Percentiles rank a stretch among this genome's conserved stretches.
Conservation (phyloP, 2,797 vertebrate genomes). For the Xenopus petersii region DNA sequence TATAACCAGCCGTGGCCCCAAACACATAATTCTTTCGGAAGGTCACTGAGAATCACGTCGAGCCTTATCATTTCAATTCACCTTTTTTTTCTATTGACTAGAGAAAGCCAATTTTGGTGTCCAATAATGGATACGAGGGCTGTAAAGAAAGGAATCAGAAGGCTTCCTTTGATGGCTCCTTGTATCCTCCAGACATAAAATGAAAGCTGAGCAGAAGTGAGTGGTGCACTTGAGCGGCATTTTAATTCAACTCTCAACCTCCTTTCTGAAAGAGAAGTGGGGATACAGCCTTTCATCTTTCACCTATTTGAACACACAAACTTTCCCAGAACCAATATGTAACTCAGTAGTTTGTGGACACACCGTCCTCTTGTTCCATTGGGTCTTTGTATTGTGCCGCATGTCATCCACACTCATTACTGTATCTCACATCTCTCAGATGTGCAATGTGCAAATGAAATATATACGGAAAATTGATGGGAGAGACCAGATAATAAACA, state of each 20-base stretch:
- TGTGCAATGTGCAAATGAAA: too few species aligned
- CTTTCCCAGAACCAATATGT: slow-evolving; percentile 26
- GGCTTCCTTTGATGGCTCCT: slow-evolving; percentile 12
- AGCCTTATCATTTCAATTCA: slow-evolving; percentile 1
- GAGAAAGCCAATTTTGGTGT: not conserved
- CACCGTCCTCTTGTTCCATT: not conserved
- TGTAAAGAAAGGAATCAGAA: not conserved
- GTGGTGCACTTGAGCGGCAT: not conserved
- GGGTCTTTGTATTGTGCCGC: not conserved
- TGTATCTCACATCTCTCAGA: too few species aligned
- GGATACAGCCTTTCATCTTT: slow-evolving; percentile 33
- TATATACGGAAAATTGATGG: too few species aligned
- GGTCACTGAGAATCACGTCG: not conserved
- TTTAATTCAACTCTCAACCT: slow-evolving; percentile 25
- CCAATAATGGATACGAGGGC: slow-evolving; percentile 1
- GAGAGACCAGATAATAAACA: too few species aligned
- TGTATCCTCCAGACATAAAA: slow-evolving; percentile 9
- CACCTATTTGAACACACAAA: slow-evolving; percentile 7
- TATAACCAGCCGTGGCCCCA: too few species aligned
- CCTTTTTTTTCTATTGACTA: not conserved
- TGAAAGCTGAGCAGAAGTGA: not conserved
- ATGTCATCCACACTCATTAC: not conserved
- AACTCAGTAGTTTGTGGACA: slow-evolving; percentile 7
- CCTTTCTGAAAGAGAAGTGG: not conserved
- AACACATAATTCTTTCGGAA: not conserved